Conservation (phyloP, 2,797 vertebrate species). For the Salmo trutta region DNA sequence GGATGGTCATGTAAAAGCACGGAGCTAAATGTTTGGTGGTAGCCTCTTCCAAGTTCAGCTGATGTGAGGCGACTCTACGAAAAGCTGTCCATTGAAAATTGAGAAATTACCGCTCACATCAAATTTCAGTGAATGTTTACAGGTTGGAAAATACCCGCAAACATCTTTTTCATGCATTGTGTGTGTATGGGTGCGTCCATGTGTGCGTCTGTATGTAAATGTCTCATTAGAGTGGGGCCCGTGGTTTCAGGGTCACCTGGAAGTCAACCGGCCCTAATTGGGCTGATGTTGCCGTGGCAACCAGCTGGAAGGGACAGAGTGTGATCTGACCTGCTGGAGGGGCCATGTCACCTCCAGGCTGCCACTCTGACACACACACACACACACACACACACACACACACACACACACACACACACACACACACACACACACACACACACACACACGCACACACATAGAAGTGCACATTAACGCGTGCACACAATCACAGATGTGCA, state of each 20-base stretch:
- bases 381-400: background rate
- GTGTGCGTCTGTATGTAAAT: slow-evolving; percentile 9
- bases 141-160: no score
- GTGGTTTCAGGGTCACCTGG: slow-evolving; percentile 55
- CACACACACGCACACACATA: slow-evolving; percentile 8
- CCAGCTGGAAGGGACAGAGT: slow-evolving; percentile 42
- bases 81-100: no score
- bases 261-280: slow-evolving; percentile 64
- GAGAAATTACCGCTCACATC: no score
- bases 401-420: slow-evolving; percentile 22
- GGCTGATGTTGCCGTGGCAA: slow-evolving; percentile 62
- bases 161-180: slow-evolving; percentile 18
- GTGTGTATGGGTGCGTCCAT: slow-evolving; percentile 9
- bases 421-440: slow-evolving; percentile 24
- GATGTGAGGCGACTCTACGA: no score
- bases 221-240: slow-evolving; percentile 49
- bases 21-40: no score
- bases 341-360: slow-evolving; percentile 36
- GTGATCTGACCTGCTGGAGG: slow-evolving; percentile 45
- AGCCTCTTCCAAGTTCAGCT: no score
- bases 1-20: no score
- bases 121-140: no score
- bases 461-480: slow-evolving; percentile 9
- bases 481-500: background rate
- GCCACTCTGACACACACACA: background rate